A percentile compares a stretch with the other conserved stretches of the same genome.
Conservation (phyloP, 2,888 invertebrate species). For the Cryptocephalus moraei region DNA sequence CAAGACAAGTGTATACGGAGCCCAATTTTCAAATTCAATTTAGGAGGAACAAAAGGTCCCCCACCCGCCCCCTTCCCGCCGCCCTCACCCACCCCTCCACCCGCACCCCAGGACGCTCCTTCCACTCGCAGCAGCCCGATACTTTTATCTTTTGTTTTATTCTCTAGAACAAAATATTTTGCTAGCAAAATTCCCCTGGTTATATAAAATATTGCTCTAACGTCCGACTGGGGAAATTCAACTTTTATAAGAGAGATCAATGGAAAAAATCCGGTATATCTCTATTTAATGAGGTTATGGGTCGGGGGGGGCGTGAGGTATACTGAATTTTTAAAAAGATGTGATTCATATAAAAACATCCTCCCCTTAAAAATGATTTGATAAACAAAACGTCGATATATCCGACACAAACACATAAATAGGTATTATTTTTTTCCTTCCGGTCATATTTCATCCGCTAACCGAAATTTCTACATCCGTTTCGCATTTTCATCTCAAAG, state of each 20-base stretch:
- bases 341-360: no score
- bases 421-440: no score
- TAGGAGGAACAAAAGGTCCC: slow-evolving; percentile 36
- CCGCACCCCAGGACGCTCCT: not conserved
- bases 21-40: slow-evolving; percentile 40
- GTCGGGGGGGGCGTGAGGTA: no score
- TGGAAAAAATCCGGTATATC: slow-evolving; percentile 14
- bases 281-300: slow-evolving; percentile 8
- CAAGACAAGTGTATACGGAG: slow-evolving; percentile 24
- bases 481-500: no score
- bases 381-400: no score
- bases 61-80: slow-evolving; percentile 4
- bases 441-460: no score
- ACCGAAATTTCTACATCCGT: no score
- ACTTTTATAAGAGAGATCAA: slow-evolving; percentile 23
- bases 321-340: no score
- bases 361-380: no score
- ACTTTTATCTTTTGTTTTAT: slow-evolving; percentile 31
- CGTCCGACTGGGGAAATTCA: slow-evolving; percentile 22
- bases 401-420: no score
- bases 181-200: slow-evolving; percentile 32
- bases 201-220: slow-evolving; percentile 32
- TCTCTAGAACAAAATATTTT: slow-evolving; percentile 28
- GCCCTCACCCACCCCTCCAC: not conserved
- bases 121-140: slow-evolving; percentile 16